A percentile compares a stretch with the other conserved stretches of the same genome.
These are phyloP conservation scores for Rhinichthys klamathensis DNA, from an alignment of 2,113 vertebrate species.

Conservation along the genomic window DNA sequence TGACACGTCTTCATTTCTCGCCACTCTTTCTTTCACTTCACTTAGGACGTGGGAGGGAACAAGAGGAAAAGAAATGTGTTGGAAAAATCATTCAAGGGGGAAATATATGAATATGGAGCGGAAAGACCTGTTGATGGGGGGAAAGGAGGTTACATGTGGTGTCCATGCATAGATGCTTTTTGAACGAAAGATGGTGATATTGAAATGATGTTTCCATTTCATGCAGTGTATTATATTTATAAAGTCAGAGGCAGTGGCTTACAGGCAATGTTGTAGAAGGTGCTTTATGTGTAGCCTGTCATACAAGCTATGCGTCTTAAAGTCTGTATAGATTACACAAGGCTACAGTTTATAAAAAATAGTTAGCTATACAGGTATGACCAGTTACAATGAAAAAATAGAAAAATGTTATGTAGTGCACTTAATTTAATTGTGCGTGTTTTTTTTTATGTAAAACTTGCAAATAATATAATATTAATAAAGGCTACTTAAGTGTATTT, in stretches of 20 bases:
- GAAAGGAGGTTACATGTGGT: neutral
- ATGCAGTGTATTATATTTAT: neutral
- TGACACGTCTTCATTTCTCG: conserved; percentile 53
- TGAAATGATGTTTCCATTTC: neutral
- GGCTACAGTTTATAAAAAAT: neutral
- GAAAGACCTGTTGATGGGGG: neutral
- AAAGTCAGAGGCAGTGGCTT: neutral
- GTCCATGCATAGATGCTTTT: conserved; percentile 3
- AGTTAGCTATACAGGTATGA: neutral
- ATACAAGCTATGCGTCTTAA: neutral
- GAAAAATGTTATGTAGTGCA: neutral
- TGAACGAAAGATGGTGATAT: neutral
- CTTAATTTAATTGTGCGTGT: neutral
- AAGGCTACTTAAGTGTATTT: neutral
- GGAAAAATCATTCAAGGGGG: neutral
- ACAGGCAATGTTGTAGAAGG: neutral
- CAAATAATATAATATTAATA: neutral
- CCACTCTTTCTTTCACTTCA: conserved; percentile 14
- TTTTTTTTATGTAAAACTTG: neutral
- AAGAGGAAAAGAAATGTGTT: neutral
- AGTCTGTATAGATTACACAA: neutral
- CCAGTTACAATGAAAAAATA: neutral
- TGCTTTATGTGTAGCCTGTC: neutral
- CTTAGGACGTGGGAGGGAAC: neutral
- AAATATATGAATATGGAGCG: neutral